Evolutionary conservation across 1,140 invertebrate species (phyloP).

Genomic region (Euura saliciscinereae): DNA sequence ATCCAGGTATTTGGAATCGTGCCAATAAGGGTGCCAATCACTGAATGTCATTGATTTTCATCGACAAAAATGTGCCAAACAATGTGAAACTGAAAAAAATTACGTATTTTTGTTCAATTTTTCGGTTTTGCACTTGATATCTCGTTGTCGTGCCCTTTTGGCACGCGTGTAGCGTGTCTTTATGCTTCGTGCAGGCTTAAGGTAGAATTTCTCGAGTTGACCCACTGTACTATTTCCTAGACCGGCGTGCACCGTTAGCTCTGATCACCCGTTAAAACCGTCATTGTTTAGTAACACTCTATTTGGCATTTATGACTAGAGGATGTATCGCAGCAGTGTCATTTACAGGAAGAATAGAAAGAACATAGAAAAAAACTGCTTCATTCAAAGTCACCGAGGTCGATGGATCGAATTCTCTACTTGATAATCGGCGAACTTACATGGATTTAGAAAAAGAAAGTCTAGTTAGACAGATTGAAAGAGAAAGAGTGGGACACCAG

Average conservation of each 20-base stretch:
- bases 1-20: too few relatives aligned
- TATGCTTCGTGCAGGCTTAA: not conserved
- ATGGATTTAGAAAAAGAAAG: not conserved
- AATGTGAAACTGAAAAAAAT: too few relatives aligned
- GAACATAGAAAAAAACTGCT: too few relatives aligned
- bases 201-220: not conserved
- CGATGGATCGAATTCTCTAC: too few relatives aligned
- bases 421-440: too few relatives aligned
- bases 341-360: too few relatives aligned
- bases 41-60: too few relatives aligned
- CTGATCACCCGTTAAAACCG: not conserved
- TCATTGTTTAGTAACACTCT: conserved; percentile 5
- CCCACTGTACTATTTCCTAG: conserved; percentile 4
- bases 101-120: too few relatives aligned
- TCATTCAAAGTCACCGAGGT: too few relatives aligned
- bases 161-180: not conserved
- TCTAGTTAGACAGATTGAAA: not conserved
- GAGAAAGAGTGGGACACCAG: not conserved
- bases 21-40: too few relatives aligned
- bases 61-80: too few relatives aligned
- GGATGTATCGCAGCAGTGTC: not conserved
- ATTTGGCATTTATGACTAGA: not conserved
- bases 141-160: not conserved
- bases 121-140: too few relatives aligned
- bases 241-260: not conserved